These are phyloP conservation scores for Leptobrachium ailaonicum DNA, from an alignment of 2,113 vertebrate genomes.

Conservation along the genomic window DNA sequence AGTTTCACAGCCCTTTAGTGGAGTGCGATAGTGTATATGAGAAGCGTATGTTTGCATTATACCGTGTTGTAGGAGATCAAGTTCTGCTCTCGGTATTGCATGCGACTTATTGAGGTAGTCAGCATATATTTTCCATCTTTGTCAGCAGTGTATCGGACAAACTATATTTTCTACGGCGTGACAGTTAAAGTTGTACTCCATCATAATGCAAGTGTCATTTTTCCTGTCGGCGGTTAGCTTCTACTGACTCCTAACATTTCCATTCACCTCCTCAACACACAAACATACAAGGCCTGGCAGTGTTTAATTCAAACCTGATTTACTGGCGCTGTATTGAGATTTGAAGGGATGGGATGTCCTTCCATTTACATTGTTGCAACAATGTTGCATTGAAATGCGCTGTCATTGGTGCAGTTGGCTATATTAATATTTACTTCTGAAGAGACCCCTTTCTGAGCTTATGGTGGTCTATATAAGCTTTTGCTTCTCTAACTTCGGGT, in stretches of 20 bases:
- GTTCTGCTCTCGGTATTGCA: conserved; percentile 27
- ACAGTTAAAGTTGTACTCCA: conserved; percentile 36
- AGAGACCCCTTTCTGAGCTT: no score
- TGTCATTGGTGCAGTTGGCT: no score
- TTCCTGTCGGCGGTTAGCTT: conserved; percentile 35
- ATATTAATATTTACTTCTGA: no score
- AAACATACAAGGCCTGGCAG: no score
- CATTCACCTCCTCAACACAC: neutral
- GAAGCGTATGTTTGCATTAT: conserved; percentile 37
- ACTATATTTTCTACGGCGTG: conserved; percentile 33
- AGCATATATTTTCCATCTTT: conserved; percentile 44
- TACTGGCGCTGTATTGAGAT: no score
- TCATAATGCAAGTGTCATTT: conserved; percentile 41
- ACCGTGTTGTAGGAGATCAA: conserved; percentile 29
- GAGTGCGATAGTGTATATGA: conserved; percentile 14
- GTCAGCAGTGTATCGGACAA: conserved; percentile 43
- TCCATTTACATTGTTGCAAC: no score
- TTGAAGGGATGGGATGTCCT: no score
- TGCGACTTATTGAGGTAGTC: conserved; percentile 45
- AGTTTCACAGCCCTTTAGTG: neutral
- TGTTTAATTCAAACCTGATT: no score
- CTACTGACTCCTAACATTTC: conserved; percentile 15
- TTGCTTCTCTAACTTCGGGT: no score
- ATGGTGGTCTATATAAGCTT: no score
- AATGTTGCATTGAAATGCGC: no score